These are phyloP conservation scores for Drosophila kurseongensis DNA, from an alignment of 1,140 invertebrate genomes.

Conservation along the genomic window DNA sequence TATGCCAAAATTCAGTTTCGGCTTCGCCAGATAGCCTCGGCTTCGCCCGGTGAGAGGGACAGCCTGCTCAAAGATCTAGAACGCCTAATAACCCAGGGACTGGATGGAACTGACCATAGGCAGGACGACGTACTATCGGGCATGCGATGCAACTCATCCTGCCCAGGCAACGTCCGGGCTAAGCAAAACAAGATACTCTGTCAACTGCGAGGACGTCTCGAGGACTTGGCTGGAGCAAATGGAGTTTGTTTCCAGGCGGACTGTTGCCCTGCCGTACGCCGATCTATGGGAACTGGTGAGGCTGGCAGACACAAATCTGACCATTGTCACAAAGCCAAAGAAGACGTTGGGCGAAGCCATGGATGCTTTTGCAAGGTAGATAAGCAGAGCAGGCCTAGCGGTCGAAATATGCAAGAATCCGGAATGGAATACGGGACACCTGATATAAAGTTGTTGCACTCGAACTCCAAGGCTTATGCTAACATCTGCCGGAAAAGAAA, in stretches of 20 bases:
- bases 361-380: too few relatives aligned
- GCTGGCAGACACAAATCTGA: not conserved
- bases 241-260: conserved; percentile 8
- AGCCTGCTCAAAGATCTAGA: conserved; percentile 54
- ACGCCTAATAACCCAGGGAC: conserved; percentile 25
- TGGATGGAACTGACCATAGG: conserved; percentile 15
- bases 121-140: conserved; percentile 11
- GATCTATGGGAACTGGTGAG: not conserved
- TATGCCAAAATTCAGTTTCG: conserved; percentile 71
- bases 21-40: conserved; percentile 55
- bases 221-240: not conserved
- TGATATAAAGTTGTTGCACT: too few relatives aligned
- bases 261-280: too few relatives aligned
- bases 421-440: too few relatives aligned
- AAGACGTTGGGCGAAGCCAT: too few relatives aligned
- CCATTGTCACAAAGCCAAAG: too few relatives aligned
- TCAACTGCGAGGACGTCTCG: conserved; percentile 25
- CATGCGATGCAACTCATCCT: not conserved
- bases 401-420: too few relatives aligned
- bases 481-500: too few relatives aligned
- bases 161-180: conserved; percentile 33
- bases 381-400: too few relatives aligned
- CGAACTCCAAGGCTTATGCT: too few relatives aligned
- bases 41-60: conserved; percentile 32
- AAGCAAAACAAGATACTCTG: conserved; percentile 40